Conservation (phyloP, 1,140 invertebrate species). For the Aradophagus sp. region DNA sequence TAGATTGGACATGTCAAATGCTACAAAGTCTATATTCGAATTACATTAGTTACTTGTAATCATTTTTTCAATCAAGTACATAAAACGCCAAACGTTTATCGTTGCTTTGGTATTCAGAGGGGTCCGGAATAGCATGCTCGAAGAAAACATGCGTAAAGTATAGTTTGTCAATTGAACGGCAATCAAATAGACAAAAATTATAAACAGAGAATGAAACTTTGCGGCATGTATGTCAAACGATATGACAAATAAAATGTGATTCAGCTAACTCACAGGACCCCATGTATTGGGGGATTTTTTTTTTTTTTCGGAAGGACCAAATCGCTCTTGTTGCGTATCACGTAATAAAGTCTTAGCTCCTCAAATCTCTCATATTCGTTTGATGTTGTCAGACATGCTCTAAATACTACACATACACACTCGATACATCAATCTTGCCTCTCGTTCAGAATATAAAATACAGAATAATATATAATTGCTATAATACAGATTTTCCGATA, state of each 20-base stretch:
- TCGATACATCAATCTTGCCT: constrained; percentile 61
- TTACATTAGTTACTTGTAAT: too few species aligned
- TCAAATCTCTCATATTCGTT: constrained; percentile 44
- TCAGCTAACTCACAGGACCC: too few species aligned
- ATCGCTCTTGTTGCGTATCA: constrained; percentile 34
- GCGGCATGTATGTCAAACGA: constrained; percentile 9
- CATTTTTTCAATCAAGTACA: too few species aligned
- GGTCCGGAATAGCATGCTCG: too few species aligned
- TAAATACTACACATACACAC: constrained; percentile 52
- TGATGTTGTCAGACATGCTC: constrained; percentile 50
- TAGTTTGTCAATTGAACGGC: not conserved
- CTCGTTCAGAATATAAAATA: constrained; percentile 72
- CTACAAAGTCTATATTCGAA: too few species aligned
- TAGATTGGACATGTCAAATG: too few species aligned
- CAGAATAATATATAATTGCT: constrained; percentile 70
- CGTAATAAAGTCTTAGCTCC: constrained; percentile 43
- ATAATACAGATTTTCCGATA: constrained; percentile 73
- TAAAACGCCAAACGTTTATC: too few species aligned
- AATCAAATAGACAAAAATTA: not conserved
- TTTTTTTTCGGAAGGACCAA: constrained; percentile 30
- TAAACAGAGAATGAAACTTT: constrained; percentile 30
- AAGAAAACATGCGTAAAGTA: too few species aligned
- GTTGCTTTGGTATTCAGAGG: too few species aligned
- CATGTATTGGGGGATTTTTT: too few species aligned
- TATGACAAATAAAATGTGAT: constrained; percentile 19